These are phyloP conservation scores for Vulpes lagopus DNA, from an alignment of 2,113 vertebrate species.

Conservation along the genomic window DNA sequence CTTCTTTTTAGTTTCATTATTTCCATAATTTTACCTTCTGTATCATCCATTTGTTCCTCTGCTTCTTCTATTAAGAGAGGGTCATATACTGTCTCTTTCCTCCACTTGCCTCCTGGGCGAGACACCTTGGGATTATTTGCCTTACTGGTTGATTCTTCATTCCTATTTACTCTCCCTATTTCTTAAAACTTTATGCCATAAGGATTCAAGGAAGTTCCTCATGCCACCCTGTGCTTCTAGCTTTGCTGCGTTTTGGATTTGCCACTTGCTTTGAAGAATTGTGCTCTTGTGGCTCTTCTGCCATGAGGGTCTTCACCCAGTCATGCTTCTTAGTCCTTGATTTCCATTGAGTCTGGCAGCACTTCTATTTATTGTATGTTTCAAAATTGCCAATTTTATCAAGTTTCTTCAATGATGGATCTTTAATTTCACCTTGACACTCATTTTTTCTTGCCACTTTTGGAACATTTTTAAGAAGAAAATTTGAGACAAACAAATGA, in stretches of 20 bases:
- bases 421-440: not conserved
- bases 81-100: not conserved
- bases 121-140: not conserved
- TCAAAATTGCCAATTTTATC: not conserved
- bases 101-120: not conserved
- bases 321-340: not conserved
- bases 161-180: not conserved
- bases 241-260: not conserved
- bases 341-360: fast-evolving
- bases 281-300: not conserved
- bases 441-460: not conserved
- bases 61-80: not conserved
- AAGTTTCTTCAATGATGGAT: not conserved
- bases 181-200: not conserved
- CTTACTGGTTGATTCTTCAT: not conserved
- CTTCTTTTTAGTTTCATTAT: not conserved
- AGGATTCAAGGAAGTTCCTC: not conserved
- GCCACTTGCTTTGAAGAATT: not conserved
- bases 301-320: not conserved
- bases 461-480: slow-evolving; percentile 27
- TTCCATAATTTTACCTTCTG: not conserved
- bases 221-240: too few relatives aligned
- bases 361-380: not conserved
- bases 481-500: not conserved
- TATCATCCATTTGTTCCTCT: not conserved